A percentile compares a stretch with the other conserved stretches of the same genome.
phyloP scores from a whole-genome alignment of 1,140 invertebrate species.

The Parapsyche elsis region DNA sequence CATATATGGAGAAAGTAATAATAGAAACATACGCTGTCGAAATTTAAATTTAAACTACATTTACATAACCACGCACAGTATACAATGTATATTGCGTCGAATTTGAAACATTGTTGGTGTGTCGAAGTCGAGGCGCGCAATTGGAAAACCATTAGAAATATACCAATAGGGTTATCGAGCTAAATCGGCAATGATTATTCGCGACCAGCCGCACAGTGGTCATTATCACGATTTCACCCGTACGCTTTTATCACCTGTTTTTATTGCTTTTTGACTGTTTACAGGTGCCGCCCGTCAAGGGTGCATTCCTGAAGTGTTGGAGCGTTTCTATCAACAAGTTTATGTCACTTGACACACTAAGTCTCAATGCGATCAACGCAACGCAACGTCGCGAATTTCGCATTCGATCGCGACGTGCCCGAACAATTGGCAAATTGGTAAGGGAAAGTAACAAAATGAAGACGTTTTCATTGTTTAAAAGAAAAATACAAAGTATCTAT shows the following conservation, averaged over 20 bases:
- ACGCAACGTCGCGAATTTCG: not conserved
- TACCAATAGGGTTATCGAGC: conserved; percentile 33
- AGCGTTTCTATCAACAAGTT: not conserved
- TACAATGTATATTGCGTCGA: no score
- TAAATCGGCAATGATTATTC: conserved; percentile 43
- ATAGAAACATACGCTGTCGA: no score
- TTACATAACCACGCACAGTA: no score
- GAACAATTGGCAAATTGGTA: no score
- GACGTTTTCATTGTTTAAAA: no score
- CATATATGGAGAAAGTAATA: no score
- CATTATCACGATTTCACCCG: conserved; percentile 43
- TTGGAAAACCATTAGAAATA: conserved; percentile 24
- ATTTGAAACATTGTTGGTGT: not conserved
- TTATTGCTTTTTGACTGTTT: conserved; percentile 46
- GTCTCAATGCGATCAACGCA: not conserved
- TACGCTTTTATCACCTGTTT: conserved; percentile 37
- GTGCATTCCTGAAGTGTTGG: conserved; percentile 7
- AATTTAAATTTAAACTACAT: no score
- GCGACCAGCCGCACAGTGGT: not conserved
- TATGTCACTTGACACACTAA: conserved; percentile 35
- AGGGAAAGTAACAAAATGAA: no score
- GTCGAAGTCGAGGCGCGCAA: not conserved
- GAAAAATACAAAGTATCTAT: no score
- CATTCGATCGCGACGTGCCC: not conserved
- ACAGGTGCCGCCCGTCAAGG: conserved; percentile 28